phyloP scores from a whole-genome alignment of 1,140 invertebrate genomes.

The Samia ricini region DNA sequence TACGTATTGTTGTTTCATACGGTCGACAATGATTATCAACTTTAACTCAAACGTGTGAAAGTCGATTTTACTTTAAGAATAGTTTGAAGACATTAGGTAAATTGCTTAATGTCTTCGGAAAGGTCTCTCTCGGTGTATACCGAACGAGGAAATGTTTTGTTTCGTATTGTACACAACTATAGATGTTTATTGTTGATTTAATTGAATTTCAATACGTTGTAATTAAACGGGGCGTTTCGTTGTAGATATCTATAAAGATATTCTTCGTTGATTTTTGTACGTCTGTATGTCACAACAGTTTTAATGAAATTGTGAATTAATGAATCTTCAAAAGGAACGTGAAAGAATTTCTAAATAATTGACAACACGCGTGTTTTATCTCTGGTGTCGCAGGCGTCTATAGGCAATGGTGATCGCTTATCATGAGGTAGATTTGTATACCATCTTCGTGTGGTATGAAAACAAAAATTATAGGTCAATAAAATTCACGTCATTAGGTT shows the following conservation, averaged over 20 bases:
- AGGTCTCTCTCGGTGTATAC: too few species aligned
- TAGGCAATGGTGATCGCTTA: too few species aligned
- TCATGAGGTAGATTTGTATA: too few species aligned
- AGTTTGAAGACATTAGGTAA: constrained; percentile 52
- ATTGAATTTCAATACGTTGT: constrained; percentile 12
- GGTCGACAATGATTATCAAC: constrained; percentile 12
- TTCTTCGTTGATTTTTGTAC: not conserved
- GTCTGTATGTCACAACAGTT: too few species aligned
- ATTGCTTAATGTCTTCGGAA: constrained; percentile 65
- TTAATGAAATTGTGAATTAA: too few species aligned
- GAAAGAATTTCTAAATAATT: too few species aligned
- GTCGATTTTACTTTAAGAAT: constrained; percentile 26
- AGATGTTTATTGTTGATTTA: constrained; percentile 19
- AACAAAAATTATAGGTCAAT: too few species aligned
- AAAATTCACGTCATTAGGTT: too few species aligned
- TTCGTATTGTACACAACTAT: constrained; percentile 28
- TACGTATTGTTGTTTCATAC: not conserved
- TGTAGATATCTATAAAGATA: not conserved
- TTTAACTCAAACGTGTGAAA: constrained; percentile 25
- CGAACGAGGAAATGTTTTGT: constrained; percentile 54
- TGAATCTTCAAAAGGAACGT: too few species aligned
- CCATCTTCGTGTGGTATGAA: too few species aligned
- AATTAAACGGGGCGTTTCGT: not conserved
- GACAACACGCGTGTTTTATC: too few species aligned
- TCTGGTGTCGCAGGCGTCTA: too few species aligned